Evolutionary conservation across 1,140 invertebrate species (phyloP).

Genomic region (Druon quercuslanigerum): DNA sequence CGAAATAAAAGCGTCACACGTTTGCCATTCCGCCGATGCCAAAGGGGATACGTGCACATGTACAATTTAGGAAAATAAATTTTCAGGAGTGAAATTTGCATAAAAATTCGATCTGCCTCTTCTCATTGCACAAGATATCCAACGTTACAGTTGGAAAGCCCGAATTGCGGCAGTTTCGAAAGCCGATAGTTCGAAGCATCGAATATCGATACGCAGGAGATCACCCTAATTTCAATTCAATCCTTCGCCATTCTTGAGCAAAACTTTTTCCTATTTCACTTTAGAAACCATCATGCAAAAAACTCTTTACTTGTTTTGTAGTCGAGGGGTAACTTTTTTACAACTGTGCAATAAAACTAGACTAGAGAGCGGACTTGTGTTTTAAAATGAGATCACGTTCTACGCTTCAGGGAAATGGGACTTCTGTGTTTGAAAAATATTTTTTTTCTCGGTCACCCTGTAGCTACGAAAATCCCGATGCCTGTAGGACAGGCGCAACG

Average conservation of each 20-base stretch:
- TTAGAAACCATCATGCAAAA: constrained; percentile 29
- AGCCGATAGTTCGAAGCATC: constrained; percentile 23
- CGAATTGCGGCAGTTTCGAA: constrained; percentile 27
- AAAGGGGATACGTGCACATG: neutral
- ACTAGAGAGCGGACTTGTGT: constrained; percentile 19
- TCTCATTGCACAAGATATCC: constrained; percentile 24
- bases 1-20: neutral
- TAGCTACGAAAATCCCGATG: constrained; percentile 12
- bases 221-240: constrained; percentile 30
- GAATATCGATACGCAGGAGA: constrained; percentile 26
- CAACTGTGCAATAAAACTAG: constrained; percentile 20
- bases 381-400: constrained; percentile 29
- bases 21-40: constrained; percentile 7
- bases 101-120: constrained; percentile 23
- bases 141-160: constrained; percentile 19
- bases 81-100: constrained; percentile 5
- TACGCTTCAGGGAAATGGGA: neutral
- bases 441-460: constrained; percentile 12
- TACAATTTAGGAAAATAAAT: constrained; percentile 22
- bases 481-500: constrained; percentile 8
- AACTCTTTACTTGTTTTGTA: constrained; percentile 30
- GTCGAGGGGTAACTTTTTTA: constrained; percentile 24
- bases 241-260: constrained; percentile 16
- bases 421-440: neutral
- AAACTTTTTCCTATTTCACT: constrained; percentile 31